Conservation (phyloP, 2,888 invertebrate genomes). For the Lasioglossum vierecki region DNA sequence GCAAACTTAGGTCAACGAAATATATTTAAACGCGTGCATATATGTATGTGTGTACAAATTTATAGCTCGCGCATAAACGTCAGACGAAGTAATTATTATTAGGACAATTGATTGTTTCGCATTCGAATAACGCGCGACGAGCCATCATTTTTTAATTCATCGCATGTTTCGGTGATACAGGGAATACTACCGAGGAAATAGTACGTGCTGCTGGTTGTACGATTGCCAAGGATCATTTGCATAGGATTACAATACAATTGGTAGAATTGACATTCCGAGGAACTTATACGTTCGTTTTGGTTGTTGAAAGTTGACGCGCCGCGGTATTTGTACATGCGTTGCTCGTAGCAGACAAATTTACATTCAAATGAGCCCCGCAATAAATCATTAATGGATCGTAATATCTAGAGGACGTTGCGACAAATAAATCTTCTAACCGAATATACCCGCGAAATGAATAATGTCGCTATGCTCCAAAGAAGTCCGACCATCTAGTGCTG, state of each 20-base stretch:
- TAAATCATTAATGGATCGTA: constrained; percentile 15
- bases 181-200: constrained; percentile 51
- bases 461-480: neutral
- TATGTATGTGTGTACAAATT: neutral
- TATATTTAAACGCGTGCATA: neutral
- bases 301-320: constrained; percentile 48
- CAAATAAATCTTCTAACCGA: neutral
- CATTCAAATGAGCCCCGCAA: neutral
- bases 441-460: neutral
- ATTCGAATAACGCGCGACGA: constrained; percentile 26
- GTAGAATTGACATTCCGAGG: constrained; percentile 42
- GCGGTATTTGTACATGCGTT: constrained; percentile 13
- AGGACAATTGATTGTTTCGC: constrained; percentile 20
- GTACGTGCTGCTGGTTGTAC: constrained; percentile 40
- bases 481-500: neutral
- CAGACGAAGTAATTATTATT: neutral
- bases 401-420: neutral
- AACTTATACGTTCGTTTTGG: constrained; percentile 40
- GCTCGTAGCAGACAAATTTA: constrained; percentile 44
- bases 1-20: neutral
- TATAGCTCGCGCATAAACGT: neutral
- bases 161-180: constrained; percentile 38
- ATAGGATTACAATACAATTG: constrained; percentile 58
- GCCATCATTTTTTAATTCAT: constrained; percentile 43
- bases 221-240: constrained; percentile 45